Evolutionary conservation across 2,888 invertebrate genomes (phyloP), one percentile per base, ranked within the genome.

Genomic region (Oscheius sp.): DNA sequence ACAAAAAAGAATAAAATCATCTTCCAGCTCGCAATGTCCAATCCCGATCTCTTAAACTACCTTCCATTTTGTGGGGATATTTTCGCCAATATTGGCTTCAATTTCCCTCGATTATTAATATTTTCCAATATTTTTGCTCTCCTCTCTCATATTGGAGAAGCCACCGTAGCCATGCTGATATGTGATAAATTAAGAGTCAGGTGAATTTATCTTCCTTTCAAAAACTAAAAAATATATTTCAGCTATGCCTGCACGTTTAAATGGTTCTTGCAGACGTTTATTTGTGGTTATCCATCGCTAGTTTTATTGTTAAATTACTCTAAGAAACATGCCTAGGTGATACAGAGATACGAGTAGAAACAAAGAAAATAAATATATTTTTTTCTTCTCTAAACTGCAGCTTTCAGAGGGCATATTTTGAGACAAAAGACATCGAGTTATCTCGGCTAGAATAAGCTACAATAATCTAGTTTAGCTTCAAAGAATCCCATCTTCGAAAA

Each of bases 221-320:
- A 10, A 27, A 12, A 23, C 20, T 15, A n/a, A n/a, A 17, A 17
- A 2, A 15, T 23, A 10, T 3, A 2, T 70, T 77, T 61, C 71
- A 78, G 78, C 20, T 76, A 76, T 65, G 78, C 76, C n/a, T 75
- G 79, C 33, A 68, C 80, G 4, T 75, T 81, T 46, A 83, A 83
- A 66, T 84, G 84, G 84, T 77, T 80, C 65, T 45, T 81, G 6
- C 84, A 84, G 61, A 84, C 84, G 10, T 80, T 83, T 70, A 72
- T 84, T 45, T 63, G 84, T 58, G 84, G 84, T 1, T 84, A 81
- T 69, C 82, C 84, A 17, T 84, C 84, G 1, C 75, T 84, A n/a
- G 50, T 66, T 5, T 75, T 78, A 46, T 69, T 83, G 29, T 17
- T 61, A 27, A 8, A 12, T 3, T 61, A 61, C 20, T 61, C 61